Evolutionary conservation across 2,888 invertebrate genomes (phyloP).

Genomic region (Diploptera punctata): DNA sequence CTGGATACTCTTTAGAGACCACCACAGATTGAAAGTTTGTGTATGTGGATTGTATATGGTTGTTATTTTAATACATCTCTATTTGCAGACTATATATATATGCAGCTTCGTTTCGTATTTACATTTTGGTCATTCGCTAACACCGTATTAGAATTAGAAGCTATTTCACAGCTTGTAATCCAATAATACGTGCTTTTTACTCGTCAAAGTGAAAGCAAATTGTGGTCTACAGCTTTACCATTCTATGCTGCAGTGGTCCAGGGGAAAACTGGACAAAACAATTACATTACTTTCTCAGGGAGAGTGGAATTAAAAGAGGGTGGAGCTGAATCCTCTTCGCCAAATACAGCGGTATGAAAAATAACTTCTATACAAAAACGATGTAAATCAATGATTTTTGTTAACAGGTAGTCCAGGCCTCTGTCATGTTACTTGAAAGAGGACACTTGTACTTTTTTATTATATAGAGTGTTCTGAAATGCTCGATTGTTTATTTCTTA

Average conservation of each 20-base stretch:
- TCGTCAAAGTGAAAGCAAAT: conserved; percentile 29
- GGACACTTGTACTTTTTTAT: too few relatives aligned
- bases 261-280: conserved; percentile 28
- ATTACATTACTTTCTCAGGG: conserved; percentile 25
- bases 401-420: too few relatives aligned
- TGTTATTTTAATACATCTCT: too few relatives aligned
- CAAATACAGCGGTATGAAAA: not conserved
- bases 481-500: too few relatives aligned
- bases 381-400: too few relatives aligned
- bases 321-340: not conserved
- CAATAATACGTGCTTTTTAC: conserved; percentile 28
- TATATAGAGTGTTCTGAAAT: too few relatives aligned
- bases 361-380: too few relatives aligned
- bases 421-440: too few relatives aligned
- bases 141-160: conserved; percentile 28
- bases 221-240: conserved; percentile 15
- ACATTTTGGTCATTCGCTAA: conserved; percentile 25
- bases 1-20: too few relatives aligned
- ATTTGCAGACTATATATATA: too few relatives aligned
- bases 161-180: conserved; percentile 28
- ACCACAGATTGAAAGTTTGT: too few relatives aligned
- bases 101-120: not conserved
- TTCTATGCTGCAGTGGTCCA: not conserved
- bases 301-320: conserved; percentile 1
- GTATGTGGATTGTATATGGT: too few relatives aligned